These are phyloP conservation scores for Halictus rubicundus DNA, from an alignment of 1,140 invertebrate species.

Conservation along the genomic window DNA sequence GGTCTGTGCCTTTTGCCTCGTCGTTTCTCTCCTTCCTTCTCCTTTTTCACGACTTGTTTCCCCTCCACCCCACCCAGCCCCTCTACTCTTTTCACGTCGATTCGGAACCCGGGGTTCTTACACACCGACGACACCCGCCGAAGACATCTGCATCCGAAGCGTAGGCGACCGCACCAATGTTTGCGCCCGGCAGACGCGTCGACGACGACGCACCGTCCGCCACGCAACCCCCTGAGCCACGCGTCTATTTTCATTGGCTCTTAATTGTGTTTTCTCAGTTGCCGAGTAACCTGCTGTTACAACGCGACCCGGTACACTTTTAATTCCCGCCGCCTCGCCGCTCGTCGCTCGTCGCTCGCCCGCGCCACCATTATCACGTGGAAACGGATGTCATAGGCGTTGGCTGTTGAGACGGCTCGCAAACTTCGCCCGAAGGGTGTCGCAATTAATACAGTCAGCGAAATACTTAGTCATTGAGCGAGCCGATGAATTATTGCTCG, in stretches of 20 bases:
- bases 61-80: too few species aligned
- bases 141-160: conserved; percentile 29
- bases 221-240: conserved; percentile 40
- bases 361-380: too few species aligned
- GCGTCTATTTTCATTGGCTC: conserved; percentile 52
- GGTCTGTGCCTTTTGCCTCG: background rate
- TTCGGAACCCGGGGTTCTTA: background rate
- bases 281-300: conserved; percentile 47
- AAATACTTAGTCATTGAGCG: too few species aligned
- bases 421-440: too few species aligned
- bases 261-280: conserved; percentile 60
- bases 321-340: background rate
- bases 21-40: background rate
- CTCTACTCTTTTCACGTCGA: background rate
- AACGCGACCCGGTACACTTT: conserved; percentile 11
- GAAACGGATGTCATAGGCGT: too few species aligned
- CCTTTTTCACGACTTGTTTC: background rate
- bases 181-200: too few species aligned
- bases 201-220: too few species aligned
- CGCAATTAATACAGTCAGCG: too few species aligned
- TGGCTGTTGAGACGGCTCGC: too few species aligned
- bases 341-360: too few species aligned
- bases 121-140: background rate
- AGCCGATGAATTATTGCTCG: too few species aligned
- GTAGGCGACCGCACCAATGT: conserved; percentile 43